These are phyloP conservation scores for Drosophila meridiana DNA, from an alignment of 2,888 invertebrate species.

Conservation along the genomic window DNA sequence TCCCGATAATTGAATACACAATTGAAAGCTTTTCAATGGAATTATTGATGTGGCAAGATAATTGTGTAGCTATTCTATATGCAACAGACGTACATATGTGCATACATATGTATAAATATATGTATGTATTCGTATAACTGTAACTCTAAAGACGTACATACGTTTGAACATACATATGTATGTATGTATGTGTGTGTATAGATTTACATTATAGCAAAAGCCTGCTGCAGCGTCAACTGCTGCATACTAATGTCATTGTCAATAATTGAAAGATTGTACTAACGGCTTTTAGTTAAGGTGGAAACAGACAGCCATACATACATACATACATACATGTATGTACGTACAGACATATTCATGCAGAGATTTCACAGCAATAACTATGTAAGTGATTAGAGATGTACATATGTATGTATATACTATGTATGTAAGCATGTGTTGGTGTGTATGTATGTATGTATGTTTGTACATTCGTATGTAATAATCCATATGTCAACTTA, in stretches of 20 bases:
- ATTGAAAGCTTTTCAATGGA: constrained; percentile 3
- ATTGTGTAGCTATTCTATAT: not conserved
- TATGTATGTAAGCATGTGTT: no score
- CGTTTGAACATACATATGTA: no score
- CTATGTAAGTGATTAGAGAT: not conserved
- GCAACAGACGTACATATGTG: not conserved
- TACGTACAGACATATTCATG: not conserved
- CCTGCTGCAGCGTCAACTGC: not conserved
- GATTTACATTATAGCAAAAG: not conserved
- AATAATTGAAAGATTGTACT: constrained; percentile 5
- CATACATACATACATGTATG: not conserved
- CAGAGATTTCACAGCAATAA: not conserved
- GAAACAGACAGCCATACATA: not conserved
- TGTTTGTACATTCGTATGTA: not conserved
- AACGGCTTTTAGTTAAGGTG: not conserved
- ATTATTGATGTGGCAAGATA: not conserved
- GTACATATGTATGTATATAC: constrained; percentile 2
- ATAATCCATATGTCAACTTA: not conserved
- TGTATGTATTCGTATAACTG: not conserved
- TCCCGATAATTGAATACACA: constrained; percentile 11
- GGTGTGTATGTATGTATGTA: no score
- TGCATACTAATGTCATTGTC: constrained; percentile 4
- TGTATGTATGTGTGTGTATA: not conserved
- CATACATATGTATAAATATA: not conserved
- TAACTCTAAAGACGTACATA: not conserved